Percentiles rank a stretch among this genome's conserved stretches.
phyloP scores from a whole-genome alignment of 2,888 invertebrate genomes.

The Archaeoteleia sp. region DNA sequence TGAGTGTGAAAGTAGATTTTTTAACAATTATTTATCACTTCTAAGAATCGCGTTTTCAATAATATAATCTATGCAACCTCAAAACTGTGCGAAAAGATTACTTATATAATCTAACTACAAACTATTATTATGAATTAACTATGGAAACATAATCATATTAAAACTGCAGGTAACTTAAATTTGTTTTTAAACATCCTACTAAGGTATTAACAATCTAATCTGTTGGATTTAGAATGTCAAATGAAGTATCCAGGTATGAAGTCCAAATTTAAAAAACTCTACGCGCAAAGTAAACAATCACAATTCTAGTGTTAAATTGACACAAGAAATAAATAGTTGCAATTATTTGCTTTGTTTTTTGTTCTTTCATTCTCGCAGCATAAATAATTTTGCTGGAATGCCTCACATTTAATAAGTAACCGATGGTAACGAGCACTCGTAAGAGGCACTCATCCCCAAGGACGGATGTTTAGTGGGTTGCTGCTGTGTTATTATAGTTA shows the following conservation, averaged over 20 bases:
- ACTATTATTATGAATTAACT: too few relatives aligned
- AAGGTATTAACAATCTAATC: too few relatives aligned
- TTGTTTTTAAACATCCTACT: too few relatives aligned
- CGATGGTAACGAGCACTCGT: conserved; percentile 48
- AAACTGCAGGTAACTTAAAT: too few relatives aligned
- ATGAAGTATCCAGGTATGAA: not conserved
- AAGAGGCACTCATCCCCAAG: conserved; percentile 50
- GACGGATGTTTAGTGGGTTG: conserved; percentile 51
- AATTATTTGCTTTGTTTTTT: conserved; percentile 15
- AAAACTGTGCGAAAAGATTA: too few relatives aligned
- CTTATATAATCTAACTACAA: too few relatives aligned
- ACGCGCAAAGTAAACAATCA: conserved; percentile 6
- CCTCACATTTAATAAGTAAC: conserved; percentile 50
- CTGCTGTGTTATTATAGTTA: conserved; percentile 53
- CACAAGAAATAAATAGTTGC: conserved; percentile 17
- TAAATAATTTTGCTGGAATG: conserved; percentile 48
- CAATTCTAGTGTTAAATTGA: conserved; percentile 4
- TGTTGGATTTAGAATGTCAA: not conserved
- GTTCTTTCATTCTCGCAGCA: conserved; percentile 41
- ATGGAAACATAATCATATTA: too few relatives aligned
- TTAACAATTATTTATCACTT: too few relatives aligned
- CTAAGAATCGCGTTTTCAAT: too few relatives aligned
- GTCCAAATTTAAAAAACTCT: conserved; percentile 1
- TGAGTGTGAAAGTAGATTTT: too few relatives aligned
- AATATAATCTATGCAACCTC: too few relatives aligned